Evolutionary conservation across 1,140 invertebrate genomes (phyloP).

Genomic region (Drosophila nikananu): DNA sequence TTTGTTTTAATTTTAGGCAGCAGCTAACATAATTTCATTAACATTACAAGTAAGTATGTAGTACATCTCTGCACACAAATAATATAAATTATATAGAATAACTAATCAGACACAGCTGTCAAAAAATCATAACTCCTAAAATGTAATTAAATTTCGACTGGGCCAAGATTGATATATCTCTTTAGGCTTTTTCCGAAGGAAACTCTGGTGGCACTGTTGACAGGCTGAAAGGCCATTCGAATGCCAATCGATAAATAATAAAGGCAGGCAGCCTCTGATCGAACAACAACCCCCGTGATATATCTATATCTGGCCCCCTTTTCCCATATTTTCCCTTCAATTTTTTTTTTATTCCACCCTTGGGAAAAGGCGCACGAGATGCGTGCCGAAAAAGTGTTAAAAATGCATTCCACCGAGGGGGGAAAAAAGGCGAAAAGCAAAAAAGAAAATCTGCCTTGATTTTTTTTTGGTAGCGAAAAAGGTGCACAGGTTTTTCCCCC

Average conservation of each 20-base stretch:
- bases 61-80: not conserved
- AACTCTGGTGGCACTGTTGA: conserved; percentile 42
- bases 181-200: not conserved
- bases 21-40: not conserved
- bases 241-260: conserved; percentile 79
- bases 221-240: conserved; percentile 74
- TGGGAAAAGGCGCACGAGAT: conserved; percentile 39
- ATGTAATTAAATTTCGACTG: conserved; percentile 9
- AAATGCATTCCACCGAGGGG: conserved; percentile 29
- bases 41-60: not conserved
- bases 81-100: not conserved
- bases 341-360: conserved; percentile 37
- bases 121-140: not conserved
- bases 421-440: not conserved
- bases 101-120: not conserved
- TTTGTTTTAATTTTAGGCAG: conserved; percentile 8
- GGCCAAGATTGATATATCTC: conserved; percentile 6
- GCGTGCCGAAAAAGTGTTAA: conserved; percentile 56
- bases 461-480: conserved; percentile 2
- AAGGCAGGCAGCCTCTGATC: conserved; percentile 52
- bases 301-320: not conserved
- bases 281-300: conserved; percentile 31
- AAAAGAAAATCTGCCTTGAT: conserved; percentile 43
- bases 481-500: conserved; percentile 5
- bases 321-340: not conserved